Base-by-base conservation (phyloP, 1,140 invertebrate genomes). In the Drosophila chauvacae region DNA sequence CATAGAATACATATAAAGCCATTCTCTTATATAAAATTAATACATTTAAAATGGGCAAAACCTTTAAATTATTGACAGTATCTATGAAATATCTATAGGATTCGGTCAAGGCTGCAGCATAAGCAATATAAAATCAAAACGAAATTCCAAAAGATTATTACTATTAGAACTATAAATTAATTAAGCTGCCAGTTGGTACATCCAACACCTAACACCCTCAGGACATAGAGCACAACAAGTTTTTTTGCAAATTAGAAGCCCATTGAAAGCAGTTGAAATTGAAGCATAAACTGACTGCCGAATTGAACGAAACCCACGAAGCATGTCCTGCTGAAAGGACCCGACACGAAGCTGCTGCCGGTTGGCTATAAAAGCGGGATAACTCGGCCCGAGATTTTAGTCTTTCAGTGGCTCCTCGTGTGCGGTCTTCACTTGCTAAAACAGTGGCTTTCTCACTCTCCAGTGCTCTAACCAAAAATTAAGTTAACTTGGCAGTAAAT, bases 291-390 rank as follows among this genome's bases (percentile, higher is more conserved):
- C 61, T 80, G 50, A 61, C 56, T 47, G 48, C 26, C 59, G 39
- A 72, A 64, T 86, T 76, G 51, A 81, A 68, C 56, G 50, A 70
- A 80, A 72, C 16, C 69, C 80, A 74, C 84, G 80, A 88, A 86
- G 65, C 65, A 30, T 30, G 28, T 70, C 66, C 66, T 70, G 16
- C 11, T 35, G 16, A 18, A 44, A 62, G 61, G 61, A 61, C 57
- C 58, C 42, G 28, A 53, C 37, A 18, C 55, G 39, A 57, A 65
- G 58, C 26, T 61, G 57, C 28, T 44, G 56, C 23, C 39, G 18
- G 33, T 23, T 64, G 63, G 57, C 76, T 91, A 91, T 91, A 91
- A 91, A 91, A 91, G 88, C 83, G 26, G 20, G 51, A 61, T 41
- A 56, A 45, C 47, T 64, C 39, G 20, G 30, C 7, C 55, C 45